Evolutionary conservation across 2,888 invertebrate species (phyloP).

Genomic region (Idaea aversata): DNA sequence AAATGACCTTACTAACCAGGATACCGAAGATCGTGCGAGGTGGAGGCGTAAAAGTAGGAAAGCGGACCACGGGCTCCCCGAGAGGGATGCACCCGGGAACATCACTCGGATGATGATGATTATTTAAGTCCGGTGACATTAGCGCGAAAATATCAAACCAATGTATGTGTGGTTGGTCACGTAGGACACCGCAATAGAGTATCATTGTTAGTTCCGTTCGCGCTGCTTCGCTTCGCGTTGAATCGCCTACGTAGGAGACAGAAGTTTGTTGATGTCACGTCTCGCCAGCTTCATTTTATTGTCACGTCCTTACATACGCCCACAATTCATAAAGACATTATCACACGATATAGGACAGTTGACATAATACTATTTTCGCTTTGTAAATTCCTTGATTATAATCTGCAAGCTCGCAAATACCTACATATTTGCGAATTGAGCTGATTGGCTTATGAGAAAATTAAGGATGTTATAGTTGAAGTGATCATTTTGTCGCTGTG

Average conservation of each 20-base stretch:
- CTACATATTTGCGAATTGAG: not conserved
- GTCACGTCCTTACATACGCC: conserved; percentile 61
- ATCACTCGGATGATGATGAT: too few relatives aligned
- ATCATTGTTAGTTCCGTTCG: too few relatives aligned
- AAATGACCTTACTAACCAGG: too few relatives aligned
- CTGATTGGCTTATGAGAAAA: conserved; percentile 6
- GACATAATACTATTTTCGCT: conserved; percentile 20
- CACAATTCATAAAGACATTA: conserved; percentile 36
- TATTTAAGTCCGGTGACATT: too few relatives aligned
- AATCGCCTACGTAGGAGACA: not conserved
- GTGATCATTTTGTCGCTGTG: conserved; percentile 4
- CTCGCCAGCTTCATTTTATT: conserved; percentile 60
- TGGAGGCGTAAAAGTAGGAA: too few relatives aligned
- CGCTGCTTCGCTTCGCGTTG: not conserved
- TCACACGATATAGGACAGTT: conserved; percentile 26
- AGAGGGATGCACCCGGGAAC: too few relatives aligned
- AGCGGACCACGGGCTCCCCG: too few relatives aligned
- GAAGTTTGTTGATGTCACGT: conserved; percentile 50
- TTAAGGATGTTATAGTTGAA: conserved; percentile 20
- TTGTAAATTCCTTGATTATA: conserved; percentile 27
- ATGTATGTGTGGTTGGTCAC: too few relatives aligned
- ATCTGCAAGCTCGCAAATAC: conserved; percentile 12
- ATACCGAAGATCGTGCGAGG: too few relatives aligned
- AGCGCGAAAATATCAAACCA: too few relatives aligned
- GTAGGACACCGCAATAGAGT: too few relatives aligned